Evolutionary conservation across 53 echinoderm and acorn worm genomes (phyloP), one percentile per base, ranked within the genome.

Genomic region (Echinometra lucunter): DNA sequence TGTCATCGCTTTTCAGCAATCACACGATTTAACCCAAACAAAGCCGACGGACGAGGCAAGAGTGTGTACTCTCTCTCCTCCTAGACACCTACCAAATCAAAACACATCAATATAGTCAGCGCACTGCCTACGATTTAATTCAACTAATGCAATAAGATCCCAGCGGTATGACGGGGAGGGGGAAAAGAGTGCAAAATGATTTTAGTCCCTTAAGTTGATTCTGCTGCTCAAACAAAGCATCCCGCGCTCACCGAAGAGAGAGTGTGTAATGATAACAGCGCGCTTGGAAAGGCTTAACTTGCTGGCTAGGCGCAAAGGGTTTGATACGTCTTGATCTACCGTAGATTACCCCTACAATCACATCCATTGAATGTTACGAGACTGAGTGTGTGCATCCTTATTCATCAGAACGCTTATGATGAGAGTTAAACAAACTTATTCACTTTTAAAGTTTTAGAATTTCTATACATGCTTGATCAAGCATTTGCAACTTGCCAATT

Each of bases 61-160:
- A 17, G 81, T 40, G 44, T 44, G 6, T 23, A 25, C 81, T 40
- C 81, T 53, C 4, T 53, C 53, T 49, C 49, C 4, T 49, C 9
- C 81, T 42, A 44, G 9, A 44, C 44, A 16, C 44, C 25, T 37
- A 85, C 30, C 85, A 85, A 47, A 85, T 85, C 45, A 85, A 85
- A 85, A 85, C 85, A 85, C 85, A 49, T 85, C 85, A 16, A 85
- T 85, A 85, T 49, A 19, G 85, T n/a, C 85, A n/a, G 85, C 12
- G 45, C 49, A 85, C 49, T 78, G 37, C 78, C 42, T 21, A 38
- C 49, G 45, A 49, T 85, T 85, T 47, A 49, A 85, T 85, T 85
- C 53, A 85, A 85, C 81, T 85, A 85, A 85, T 85, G 42, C 81
- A 81, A 44, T 81, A 40, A 10, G n/a, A 25, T 85, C 49, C 18